Base-by-base conservation (phyloP, 2,113 vertebrate species). In the Bambusicola thoracicus region DNA sequence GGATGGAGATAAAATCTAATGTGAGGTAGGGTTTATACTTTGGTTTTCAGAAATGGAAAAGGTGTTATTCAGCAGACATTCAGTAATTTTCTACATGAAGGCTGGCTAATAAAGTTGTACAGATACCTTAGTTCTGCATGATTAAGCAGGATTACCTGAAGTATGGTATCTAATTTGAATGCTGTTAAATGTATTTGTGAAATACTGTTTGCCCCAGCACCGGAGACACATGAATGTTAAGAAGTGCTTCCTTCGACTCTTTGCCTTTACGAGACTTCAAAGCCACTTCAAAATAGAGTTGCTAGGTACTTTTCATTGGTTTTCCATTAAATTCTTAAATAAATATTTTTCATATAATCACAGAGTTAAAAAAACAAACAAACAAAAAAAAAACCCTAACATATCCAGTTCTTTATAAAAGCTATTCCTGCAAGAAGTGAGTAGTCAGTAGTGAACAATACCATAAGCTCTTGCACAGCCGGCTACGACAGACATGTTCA, bases 121-220 rank as follows among this genome's bases (percentile, higher is more conserved):
- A 75, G 51, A 67, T 58, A 43, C 56, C 74, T 78, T 75, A 90
- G 74, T 90, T 90, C 74, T 18, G 6, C 34, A 24, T 46, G 46
- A 68, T 73, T 56, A 87, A 92, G 84, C 38, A 85, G 32, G 30
- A 61, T 83, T 94, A 87, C 49, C 69, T 91, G 90, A 77, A 81
- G 46, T 55, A 41, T 62, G 48, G 34, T 46, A 55, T 81, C 68
- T 68, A 22, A n/a, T 86, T 89, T 90, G 59, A 58, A 85, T 88
- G 25, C 34, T 22, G 15, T 12, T 65, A 36, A 10, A 65, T 51
- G 8, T 6, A 16, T 53, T 81, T 92, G 11, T 4, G 3, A 84
- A 92, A 62, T 75, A 66, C 20, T 38, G 21, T 80, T 90, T 85
- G 51, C 36, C 34, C n/a, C 30, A 58, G 10, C 29, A 17, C 14